Base-by-base conservation (phyloP, 2,888 invertebrate genomes). In the Apamea monoglypha region DNA sequence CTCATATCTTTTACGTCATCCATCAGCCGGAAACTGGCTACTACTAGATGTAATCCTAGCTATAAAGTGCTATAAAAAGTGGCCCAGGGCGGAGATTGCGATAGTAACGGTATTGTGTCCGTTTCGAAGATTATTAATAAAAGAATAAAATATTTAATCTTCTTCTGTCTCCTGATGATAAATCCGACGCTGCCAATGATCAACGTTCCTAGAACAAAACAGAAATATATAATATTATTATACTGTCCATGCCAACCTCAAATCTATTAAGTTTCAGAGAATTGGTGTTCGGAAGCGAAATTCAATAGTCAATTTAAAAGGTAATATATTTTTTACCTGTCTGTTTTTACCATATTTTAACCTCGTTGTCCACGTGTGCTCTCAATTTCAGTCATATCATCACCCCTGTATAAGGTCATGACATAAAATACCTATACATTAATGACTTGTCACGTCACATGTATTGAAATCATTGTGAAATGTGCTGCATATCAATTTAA, bases 401-500 rank as follows among this genome's bases (percentile, higher is more conserved):
- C n/a, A 64, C 2, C 47, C 8, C n/a, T 44, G 12, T 25, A 7
- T 29, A 50, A 72, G 76, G 59, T 85, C 76, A 61, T 69, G 79
- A 72, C 76, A 63, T 63, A n/a, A 67, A 59, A 40, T 81, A 85
- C 29, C 59, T 76, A 64, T 36, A 66, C 29, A 29, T 74, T 76
- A 76, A 76, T 83, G 69, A 76, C 72, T n/a, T 68, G 32, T 61
- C 61, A 63, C 47, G n/a, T 63, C 66, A 66, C 64, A 64, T 71
- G 16, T 64, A 70, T 84, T 68, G 67, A 84, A 86, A 86, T 83
- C 63, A 83, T 84, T 84, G 67, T 84, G 83, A 83, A 84, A 84
- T 78, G 16, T 56, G 36, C 47, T 36, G 36, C 44, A 64, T 25
- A 50, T 66, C 74, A 68, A 86, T 84, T 47, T 82, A 78, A 82